Percentiles rank a stretch among this genome's conserved stretches.
Conservation (phyloP, 2,113 vertebrate genomes). For the Ardeotis arabs region DNA sequence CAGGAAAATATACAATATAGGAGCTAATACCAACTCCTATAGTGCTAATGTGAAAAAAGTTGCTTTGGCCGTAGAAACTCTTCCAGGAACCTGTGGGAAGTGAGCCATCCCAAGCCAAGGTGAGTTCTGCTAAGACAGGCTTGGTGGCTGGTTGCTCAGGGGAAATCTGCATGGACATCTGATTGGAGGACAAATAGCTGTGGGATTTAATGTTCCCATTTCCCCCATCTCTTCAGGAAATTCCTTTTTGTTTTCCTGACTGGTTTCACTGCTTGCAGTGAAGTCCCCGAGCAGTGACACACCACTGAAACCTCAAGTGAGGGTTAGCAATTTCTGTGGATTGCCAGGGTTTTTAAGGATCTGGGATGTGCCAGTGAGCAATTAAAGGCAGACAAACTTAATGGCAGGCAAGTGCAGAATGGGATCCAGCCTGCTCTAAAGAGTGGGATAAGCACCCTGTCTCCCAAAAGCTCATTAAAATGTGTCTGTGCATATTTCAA, state of each 20-base stretch:
- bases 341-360: neutral
- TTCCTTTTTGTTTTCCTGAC: neutral
- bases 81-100: neutral
- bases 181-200: neutral
- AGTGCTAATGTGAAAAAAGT: fast-evolving
- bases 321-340: neutral
- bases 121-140: neutral
- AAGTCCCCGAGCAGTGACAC: neutral
- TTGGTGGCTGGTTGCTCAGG: neutral
- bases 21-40: neutral
- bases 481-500: neutral
- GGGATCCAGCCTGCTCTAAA: neutral
- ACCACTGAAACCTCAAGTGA: neutral
- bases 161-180: neutral
- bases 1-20: neutral
- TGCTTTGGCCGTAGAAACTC: neutral
- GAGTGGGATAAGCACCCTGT: neutral
- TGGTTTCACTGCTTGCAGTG: neutral
- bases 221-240: neutral
- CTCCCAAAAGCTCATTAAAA: constrained; percentile 12
- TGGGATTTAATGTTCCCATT: neutral
- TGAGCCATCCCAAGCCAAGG: neutral
- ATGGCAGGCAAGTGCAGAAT: neutral
- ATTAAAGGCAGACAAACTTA: neutral
- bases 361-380: neutral